Conservation (phyloP, 2,888 invertebrate species). For the Cataglyphis altisquamis region DNA sequence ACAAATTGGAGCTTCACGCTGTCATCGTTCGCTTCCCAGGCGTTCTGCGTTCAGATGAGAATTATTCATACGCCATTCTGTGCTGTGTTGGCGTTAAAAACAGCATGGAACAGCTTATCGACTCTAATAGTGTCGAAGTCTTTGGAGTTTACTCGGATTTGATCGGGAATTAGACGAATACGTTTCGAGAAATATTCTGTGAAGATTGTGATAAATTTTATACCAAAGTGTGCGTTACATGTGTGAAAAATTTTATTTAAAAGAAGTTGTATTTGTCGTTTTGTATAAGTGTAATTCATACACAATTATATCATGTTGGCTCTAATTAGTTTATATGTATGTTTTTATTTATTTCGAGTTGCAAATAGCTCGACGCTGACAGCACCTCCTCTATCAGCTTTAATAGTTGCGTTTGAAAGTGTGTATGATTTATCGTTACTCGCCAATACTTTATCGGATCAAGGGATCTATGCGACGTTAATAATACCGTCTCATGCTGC, state of each 20-base stretch:
- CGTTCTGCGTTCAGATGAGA: conserved; percentile 26
- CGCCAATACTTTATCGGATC: conserved; percentile 83
- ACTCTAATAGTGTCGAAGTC: neutral
- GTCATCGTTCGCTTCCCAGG: conserved; percentile 34
- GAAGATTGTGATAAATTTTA: neutral
- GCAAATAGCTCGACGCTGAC: conserved; percentile 75
- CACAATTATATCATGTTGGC: conserved; percentile 45
- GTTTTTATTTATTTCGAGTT: conserved; percentile 34
- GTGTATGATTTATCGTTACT: conserved; percentile 82
- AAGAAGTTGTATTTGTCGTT: neutral
- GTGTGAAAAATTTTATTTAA: neutral
- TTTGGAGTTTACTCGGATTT: neutral
- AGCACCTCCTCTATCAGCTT: conserved; percentile 80
- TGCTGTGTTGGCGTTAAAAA: neutral
- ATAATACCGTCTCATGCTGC: conserved; percentile 74
- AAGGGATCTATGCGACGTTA: conserved; percentile 81
- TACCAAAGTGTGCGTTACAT: neutral
- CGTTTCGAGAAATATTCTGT: neutral
- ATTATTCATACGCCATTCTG: conserved; percentile 24
- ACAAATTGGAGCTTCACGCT: conserved; percentile 46
- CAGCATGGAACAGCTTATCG: neutral
- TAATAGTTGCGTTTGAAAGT: conserved; percentile 82
- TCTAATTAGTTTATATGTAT: conserved; percentile 40
- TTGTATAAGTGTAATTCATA: neutral
- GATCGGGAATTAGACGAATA: neutral